phyloP scores from a whole-genome alignment of 2,888 invertebrate genomes.

The Mantis religiosa region DNA sequence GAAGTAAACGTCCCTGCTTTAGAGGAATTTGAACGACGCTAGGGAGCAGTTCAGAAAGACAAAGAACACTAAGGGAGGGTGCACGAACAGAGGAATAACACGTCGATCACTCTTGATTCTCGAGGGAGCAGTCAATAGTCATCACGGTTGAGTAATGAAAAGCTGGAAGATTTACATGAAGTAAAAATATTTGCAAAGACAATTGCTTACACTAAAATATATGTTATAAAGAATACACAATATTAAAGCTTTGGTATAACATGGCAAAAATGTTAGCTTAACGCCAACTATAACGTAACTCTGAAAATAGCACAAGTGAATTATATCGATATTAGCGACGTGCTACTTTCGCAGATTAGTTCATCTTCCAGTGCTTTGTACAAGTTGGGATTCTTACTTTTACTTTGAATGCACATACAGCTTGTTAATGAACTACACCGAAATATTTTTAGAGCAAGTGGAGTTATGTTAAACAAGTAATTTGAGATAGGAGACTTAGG shows the following conservation, averaged over 20 bases:
- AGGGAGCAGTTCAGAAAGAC: background rate
- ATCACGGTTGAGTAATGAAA: background rate
- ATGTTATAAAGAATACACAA: background rate
- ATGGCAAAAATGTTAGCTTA: background rate
- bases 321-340: background rate
- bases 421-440: too few species aligned
- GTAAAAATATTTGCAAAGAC: background rate
- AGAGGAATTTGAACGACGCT: background rate
- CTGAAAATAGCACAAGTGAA: background rate
- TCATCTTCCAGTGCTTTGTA: background rate
- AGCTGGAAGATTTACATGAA: background rate
- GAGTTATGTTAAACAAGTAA: too few species aligned
- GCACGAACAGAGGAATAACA: background rate
- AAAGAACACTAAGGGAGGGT: background rate
- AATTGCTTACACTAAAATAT: background rate
- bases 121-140: background rate
- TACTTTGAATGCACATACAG: too few species aligned
- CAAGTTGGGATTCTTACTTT: background rate
- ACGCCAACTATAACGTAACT: background rate
- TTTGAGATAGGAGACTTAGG: too few species aligned
- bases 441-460: too few species aligned
- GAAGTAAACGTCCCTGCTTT: background rate
- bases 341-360: background rate
- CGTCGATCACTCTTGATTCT: background rate
- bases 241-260: background rate